Evolutionary conservation across 2,113 vertebrate species (phyloP), one percentile per base, ranked within the genome.

Genomic region (Pogonocichla stellata): DNA sequence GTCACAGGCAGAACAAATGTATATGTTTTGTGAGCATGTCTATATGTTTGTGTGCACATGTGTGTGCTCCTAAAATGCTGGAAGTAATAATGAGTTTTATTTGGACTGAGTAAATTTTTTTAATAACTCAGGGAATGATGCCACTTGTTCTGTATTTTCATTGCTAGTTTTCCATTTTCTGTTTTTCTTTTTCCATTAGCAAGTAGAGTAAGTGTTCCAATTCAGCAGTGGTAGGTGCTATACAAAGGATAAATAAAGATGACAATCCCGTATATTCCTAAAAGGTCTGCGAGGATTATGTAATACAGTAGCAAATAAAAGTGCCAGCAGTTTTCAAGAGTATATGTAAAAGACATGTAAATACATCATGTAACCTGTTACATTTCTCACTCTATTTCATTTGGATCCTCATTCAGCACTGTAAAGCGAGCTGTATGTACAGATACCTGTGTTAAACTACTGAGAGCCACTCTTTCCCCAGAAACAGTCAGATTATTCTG

Each of bases 401-500:
- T 45, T 61, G 10, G 13, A 64, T 57, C 36, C 13, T 82, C 40
- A 72, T 47, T 87, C 53, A 56, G 18, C 4, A 15, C 20, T 33
- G 12, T 23, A 10, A 66, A 57, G 17, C 14, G 9, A 17, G 56
- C 23, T 70, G 3, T 24, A 45, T 20, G 20, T 10, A 24, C 6
- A 71, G 36, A 60, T 48, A n/a, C 9, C 54, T 43, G 19, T 10
- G 19, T 42, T 24, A 88, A 72, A 71, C 31, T 58, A 25, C 1
- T 62, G 26, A 77, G 3, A 92, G 19, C 1, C 14, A 43, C 8
- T 65, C 14, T 40, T 65, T 66, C 48, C 33, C 71, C 47, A 86
- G 34, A 88, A 93, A 73, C 28, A 53, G 31, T n/a, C 56, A 56
- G 19, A 65, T 75, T 92, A 88, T 91, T 71, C 60, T 84, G 33